Base-by-base conservation (phyloP, 2,888 invertebrate genomes). In the Drosophila lacicola region DNA sequence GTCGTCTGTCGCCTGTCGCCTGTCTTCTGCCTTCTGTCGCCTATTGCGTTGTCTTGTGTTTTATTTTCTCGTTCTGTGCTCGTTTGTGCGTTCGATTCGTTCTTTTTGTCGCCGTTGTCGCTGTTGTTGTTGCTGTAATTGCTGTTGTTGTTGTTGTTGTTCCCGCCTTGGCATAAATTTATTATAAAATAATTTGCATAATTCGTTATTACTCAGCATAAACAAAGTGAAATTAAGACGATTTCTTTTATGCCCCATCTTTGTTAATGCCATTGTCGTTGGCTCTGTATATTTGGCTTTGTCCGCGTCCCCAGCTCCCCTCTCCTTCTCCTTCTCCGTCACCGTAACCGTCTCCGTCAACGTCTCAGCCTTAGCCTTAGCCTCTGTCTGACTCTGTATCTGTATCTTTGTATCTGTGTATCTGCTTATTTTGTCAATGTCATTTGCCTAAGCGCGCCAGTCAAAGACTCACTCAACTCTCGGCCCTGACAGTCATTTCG, bases 211-310 rank as follows among this genome's bases (percentile, higher is more conserved):
- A 82, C 81, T 86, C 89, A 82, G 88, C 85, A 89, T 82, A 88
- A 89, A 89, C 85, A 89, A 89, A 87, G 85, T 85, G 88, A 89
- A 86, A 85, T 87, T 89, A 89, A 84, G 87, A 86, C 87, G 83
- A 88, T 88, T 82, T 85, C 88, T 82, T 85, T 85, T 85, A 69
- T 76, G 64, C 75, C 61, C 53, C 57, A 66, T 65, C 67, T 46
- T 67, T 49, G 64, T 57, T 69, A 69, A 67, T 74, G 67, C 64
- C 67, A 62, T 66, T 78, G 73, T 70, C 81, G 70, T 56, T 78
- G 58, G 17, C 36, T 66, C 36, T 65, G 21, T 61, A 37, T 44
- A 39, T 41, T 42, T 44, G 55, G 53, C 50, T 47, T 45, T 62
- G 29, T 57, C 45, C 29, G 29, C 29, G 29, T 37, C 37, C 25